Base-by-base conservation (phyloP, 2,888 invertebrate genomes). In the Cheilosia pagana region DNA sequence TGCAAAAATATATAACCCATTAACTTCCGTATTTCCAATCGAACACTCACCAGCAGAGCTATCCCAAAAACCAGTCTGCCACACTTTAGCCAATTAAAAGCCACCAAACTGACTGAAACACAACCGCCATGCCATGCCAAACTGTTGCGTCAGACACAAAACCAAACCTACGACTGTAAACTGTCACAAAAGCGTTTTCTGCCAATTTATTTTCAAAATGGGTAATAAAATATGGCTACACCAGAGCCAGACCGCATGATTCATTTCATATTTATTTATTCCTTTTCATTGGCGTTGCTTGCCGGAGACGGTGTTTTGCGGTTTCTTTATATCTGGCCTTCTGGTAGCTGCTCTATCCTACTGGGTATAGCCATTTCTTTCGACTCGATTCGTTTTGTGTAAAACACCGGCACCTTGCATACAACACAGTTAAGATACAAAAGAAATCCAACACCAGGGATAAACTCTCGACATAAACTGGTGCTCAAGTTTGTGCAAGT, bases 401-500 rank as follows among this genome's bases (percentile, higher is more conserved):
- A 67, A 76, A 71, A 71, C 63, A 65, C 81, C 76, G 59, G 81
- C 81, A 81, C 76, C 81, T 76, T 81, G 76, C 81, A 75, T 28
- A 81, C 23, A 81, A 57, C 53, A 60, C 59, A 65, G 57, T 31
- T 48, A 55, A 70, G 59, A 57, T 50, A 81, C 41, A 59, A 79
- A 70, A 63, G 83, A 79, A 79, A 83, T 74, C 53, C 78, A 83
- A 83, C 74, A 75, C 83, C 74, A 74, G 43, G 52, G 75, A 57
- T 63, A 70, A 59, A 52, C 57, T 53, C 45, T 52, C 50, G 23
- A 50, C 41, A 74, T 62, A 81, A 81, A 62, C 19, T 77, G 50
- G 60, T 83, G 74, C 25, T 79, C 79, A 83, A 79, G 79, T 79
- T 83, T 83, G 79, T 79, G 74, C 83, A 83, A 59, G 83, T 83